A percentile compares a stretch with the other conserved stretches of the same genome.
Evolutionary conservation across 2,113 vertebrate genomes (phyloP).

Genomic region (Siniperca chuatsi): DNA sequence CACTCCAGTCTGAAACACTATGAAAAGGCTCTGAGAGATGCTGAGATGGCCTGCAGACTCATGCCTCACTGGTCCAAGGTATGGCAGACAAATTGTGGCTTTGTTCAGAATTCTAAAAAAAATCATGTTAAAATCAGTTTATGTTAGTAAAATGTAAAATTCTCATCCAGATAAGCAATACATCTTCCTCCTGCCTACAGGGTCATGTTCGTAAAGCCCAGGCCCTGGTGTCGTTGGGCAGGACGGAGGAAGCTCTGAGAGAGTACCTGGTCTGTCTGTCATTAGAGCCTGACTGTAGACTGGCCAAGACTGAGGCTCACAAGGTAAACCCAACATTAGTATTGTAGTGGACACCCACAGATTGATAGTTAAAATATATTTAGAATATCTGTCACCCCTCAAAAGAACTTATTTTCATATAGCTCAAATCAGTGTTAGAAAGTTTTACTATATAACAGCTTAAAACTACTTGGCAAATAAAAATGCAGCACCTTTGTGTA

Average conservation of each 20-base stretch:
- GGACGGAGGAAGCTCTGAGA: slow-evolving; percentile 90
- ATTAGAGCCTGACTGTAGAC: slow-evolving; percentile 89
- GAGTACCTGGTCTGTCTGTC: slow-evolving; percentile 92
- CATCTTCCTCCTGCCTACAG: slow-evolving; percentile 71
- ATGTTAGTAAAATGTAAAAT: background rate
- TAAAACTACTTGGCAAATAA: too few relatives aligned
- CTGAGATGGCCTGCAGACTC: slow-evolving; percentile 89
- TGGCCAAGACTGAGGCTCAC: slow-evolving; percentile 87
- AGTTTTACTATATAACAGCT: too few relatives aligned
- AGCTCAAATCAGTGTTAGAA: too few relatives aligned
- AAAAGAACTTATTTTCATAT: background rate
- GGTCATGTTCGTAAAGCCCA: slow-evolving; percentile 92
- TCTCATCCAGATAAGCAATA: background rate
- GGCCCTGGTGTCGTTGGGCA: slow-evolving; percentile 88
- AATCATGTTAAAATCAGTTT: background rate
- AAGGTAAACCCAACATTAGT: slow-evolving; percentile 80
- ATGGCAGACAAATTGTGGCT: slow-evolving; percentile 21
- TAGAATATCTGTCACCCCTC: background rate
- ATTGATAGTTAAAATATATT: background rate
- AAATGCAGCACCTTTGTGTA: background rate
- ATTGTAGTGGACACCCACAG: too few relatives aligned
- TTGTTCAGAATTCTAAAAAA: background rate
- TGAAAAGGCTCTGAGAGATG: slow-evolving; percentile 88
- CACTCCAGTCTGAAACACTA: slow-evolving; percentile 89
- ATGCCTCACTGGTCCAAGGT: slow-evolving; percentile 93